Percentiles rank a stretch among this genome's conserved stretches.
phyloP scores from a whole-genome alignment of 2,888 invertebrate species.

The Liposcelis brunnea region DNA sequence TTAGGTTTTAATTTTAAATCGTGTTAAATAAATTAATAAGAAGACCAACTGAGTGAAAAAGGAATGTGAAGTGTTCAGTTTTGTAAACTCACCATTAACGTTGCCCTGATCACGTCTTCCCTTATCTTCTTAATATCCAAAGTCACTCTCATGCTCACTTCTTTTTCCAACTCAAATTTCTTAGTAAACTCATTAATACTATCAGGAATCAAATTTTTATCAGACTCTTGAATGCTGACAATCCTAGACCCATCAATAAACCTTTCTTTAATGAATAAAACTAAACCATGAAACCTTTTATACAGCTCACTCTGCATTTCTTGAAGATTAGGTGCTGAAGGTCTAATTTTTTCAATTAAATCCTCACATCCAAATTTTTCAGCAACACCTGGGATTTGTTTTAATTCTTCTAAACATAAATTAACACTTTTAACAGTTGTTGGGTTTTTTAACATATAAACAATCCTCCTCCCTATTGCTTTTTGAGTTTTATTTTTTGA shows the following conservation, averaged over 20 bases:
- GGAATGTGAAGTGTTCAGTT: too few species aligned
- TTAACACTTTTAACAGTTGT: slow-evolving; percentile 39
- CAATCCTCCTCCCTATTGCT: slow-evolving; percentile 45
- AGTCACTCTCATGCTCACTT: too few species aligned
- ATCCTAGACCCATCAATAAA: neutral
- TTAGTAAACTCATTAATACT: slow-evolving; percentile 17
- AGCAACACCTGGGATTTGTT: slow-evolving; percentile 34
- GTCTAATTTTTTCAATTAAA: slow-evolving; percentile 24
- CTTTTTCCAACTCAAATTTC: slow-evolving; percentile 3
- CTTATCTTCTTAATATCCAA: neutral
- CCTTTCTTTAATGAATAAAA: slow-evolving; percentile 15
- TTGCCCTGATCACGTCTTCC: neutral
- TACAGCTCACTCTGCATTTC: slow-evolving; percentile 1
- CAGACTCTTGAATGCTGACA: neutral
- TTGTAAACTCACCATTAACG: neutral
- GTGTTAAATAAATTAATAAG: too few species aligned
- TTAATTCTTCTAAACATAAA: slow-evolving; percentile 41
- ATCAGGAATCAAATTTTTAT: slow-evolving; percentile 17
- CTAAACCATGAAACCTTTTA: slow-evolving; percentile 15
- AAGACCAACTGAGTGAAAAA: too few species aligned
- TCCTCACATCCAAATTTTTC: slow-evolving; percentile 26
- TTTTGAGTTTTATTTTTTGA: slow-evolving; percentile 48
- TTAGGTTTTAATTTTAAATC: too few species aligned
- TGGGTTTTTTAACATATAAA: slow-evolving; percentile 41
- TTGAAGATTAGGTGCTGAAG: neutral